phyloP scores from a whole-genome alignment of 2,797 vertebrate species.

The Pempheris klunzingeri region DNA sequence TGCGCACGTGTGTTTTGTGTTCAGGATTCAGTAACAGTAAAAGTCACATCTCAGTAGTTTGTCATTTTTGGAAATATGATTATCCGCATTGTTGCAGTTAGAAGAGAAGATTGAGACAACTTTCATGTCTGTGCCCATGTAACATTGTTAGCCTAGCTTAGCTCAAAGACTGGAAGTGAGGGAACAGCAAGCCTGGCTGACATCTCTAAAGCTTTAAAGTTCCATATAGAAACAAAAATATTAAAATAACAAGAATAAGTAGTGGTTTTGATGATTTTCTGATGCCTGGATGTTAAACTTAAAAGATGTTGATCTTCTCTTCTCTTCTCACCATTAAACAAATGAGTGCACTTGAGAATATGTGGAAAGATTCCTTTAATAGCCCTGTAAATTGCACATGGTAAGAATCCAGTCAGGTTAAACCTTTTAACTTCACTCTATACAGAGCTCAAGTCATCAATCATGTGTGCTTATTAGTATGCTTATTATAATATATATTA shows the following conservation, averaged over 20 bases:
- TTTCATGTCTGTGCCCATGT: neutral
- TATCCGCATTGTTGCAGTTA: neutral
- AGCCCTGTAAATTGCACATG: constrained; percentile 14
- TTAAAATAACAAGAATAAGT: neutral
- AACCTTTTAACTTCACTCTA: constrained; percentile 22
- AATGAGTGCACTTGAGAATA: constrained; percentile 31
- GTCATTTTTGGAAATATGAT: neutral
- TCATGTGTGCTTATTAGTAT: constrained; percentile 18
- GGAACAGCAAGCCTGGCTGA: neutral
- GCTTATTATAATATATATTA: constrained; percentile 1
- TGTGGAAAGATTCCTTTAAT: neutral
- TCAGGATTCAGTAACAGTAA: neutral
- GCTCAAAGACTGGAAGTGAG: no score
- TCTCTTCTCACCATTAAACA: no score
- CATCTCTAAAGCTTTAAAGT: neutral
- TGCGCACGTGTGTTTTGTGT: neutral
- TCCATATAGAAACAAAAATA: neutral
- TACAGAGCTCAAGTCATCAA: neutral
- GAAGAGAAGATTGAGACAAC: neutral
- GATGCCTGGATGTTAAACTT: no score
- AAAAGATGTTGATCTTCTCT: no score
- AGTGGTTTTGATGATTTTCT: no score
- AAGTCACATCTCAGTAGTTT: neutral
- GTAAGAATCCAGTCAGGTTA: constrained; percentile 5
- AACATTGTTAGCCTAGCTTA: neutral